phyloP scores from a whole-genome alignment of 2,797 vertebrate species.

The Aratinga solstitialis region DNA sequence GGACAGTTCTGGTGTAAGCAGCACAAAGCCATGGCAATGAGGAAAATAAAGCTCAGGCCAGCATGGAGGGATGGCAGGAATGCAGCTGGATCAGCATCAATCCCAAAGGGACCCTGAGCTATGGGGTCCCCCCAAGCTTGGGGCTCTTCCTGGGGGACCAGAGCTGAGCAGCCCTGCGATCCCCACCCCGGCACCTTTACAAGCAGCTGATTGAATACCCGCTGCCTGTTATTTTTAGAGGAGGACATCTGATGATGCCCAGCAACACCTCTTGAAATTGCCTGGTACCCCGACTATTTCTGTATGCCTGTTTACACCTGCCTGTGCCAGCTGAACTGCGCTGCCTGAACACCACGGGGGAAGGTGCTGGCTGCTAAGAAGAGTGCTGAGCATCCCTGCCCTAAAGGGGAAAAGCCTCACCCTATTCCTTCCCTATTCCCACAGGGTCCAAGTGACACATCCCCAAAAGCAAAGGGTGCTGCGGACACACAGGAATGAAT shows the following conservation, averaged over 20 bases:
- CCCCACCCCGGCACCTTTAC: neutral
- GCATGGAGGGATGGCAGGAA: no score
- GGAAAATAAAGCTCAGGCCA: neutral
- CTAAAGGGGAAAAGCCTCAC: neutral
- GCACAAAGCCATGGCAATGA: neutral
- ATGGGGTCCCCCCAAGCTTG: rapidly evolving
- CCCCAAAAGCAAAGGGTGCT: neutral
- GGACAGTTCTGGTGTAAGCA: neutral
- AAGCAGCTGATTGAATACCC: neutral
- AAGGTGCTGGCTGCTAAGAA: neutral
- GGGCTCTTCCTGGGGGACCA: rapidly evolving
- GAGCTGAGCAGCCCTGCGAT: neutral
- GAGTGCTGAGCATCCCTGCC: rapidly evolving
- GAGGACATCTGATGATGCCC: neutral
- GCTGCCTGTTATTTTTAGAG: neutral
- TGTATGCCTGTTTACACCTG: neutral
- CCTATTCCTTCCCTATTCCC: neutral
- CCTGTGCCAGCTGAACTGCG: neutral
- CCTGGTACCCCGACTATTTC: neutral
- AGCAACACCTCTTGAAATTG: neutral
- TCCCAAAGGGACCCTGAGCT: neutral
- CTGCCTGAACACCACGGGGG: rapidly evolving
- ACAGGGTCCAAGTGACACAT: rapidly evolving
- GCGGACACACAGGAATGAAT: rapidly evolving
- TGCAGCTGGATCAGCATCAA: rapidly evolving